phyloP scores from a whole-genome alignment of 1,140 invertebrate genomes.

The Procambarus virginalis region DNA sequence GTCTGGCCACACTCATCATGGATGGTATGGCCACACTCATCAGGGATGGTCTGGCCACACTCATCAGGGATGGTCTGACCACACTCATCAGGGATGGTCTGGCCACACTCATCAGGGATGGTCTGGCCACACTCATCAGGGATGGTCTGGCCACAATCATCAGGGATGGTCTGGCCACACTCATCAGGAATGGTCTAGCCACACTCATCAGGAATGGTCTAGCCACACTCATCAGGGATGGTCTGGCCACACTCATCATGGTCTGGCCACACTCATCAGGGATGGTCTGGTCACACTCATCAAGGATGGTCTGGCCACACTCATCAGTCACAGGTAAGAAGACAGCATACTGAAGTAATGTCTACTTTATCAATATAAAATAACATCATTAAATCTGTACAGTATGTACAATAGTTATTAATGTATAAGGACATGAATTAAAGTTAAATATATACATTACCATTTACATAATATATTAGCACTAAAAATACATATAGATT shows the following conservation, averaged over 20 bases:
- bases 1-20: background rate
- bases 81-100: constrained; percentile 7
- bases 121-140: background rate
- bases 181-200: constrained; percentile 24
- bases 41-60: constrained; percentile 43
- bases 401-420: constrained; percentile 59
- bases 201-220: constrained; percentile 30
- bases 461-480: constrained; percentile 60
- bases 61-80: background rate
- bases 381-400: constrained; percentile 65
- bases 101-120: constrained; percentile 38
- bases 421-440: constrained; percentile 56
- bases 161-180: background rate
- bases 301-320: constrained; percentile 43
- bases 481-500: constrained; percentile 67
- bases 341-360: constrained; percentile 27
- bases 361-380: constrained; percentile 60
- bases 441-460: constrained; percentile 54
- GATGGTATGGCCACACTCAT: constrained; percentile 48
- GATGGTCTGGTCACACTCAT: background rate
- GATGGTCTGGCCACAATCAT: constrained; percentile 47
- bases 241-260: background rate
- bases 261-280: constrained; percentile 46
- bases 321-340: constrained; percentile 41
- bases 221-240: background rate